Base-by-base conservation (phyloP, 2,888 invertebrate species). In the Cheilosia variabilis region DNA sequence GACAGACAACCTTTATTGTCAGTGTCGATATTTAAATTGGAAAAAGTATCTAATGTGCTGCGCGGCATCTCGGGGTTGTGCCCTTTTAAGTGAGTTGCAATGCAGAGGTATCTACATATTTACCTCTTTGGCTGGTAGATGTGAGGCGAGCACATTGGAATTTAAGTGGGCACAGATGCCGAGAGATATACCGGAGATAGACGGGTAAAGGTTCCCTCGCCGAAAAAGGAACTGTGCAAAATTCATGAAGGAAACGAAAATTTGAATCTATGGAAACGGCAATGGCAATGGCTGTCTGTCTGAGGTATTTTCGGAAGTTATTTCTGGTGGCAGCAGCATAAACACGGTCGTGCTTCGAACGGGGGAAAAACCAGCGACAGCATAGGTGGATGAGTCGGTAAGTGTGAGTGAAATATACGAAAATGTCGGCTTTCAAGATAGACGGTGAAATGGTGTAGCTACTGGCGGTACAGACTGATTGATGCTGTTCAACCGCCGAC, bases 11-110 rank as follows among this genome's bases (percentile, higher is more conserved):
- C 52, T 52, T 52, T 22, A 24, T 15, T 24, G 52, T 52, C 22
- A 24, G 27, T 52, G 15, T 52, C 52, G 52, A 52, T 52, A 52
- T 52, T 52, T 52, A 52, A 52, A 52, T 52, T 52, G 52, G 22
- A 52, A 52, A 47, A 24, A 52, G 24, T 52, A 13, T 52, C 52
- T 24, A 24, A 52, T 52, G 15, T 52, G 52, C 22, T 2, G 52
- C 24, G 15, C 52, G 52, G 24, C 15, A 24, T 17, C 47, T 17
- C 15, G 52, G 24, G 52, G 52, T 52, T 52, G 52, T 52, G 52
- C 52, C 52, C 52, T 52, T 52, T 52, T 22, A 24, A 52, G 52
- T 52, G 52, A 24, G 52, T 52, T 24, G 52, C 52, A 15, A 15
- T 15, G 24, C 52, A 52, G 5, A 52, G 22, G 15, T 27, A n/a